Conservation (phyloP, 1,140 invertebrate genomes). For the Neotoxoptera formosana region DNA sequence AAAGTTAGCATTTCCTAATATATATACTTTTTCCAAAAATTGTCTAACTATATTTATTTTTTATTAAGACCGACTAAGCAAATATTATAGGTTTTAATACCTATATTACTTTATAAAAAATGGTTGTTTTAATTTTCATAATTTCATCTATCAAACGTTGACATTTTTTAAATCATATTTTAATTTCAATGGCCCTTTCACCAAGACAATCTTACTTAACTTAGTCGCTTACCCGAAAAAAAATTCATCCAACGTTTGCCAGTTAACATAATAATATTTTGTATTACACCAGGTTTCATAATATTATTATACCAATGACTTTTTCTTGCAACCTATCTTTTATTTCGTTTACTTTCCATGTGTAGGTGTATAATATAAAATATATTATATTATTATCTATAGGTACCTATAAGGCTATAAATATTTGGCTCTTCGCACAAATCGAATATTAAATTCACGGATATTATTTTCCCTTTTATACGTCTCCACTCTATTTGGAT, state of each 20-base stretch:
- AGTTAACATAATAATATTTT: not conserved
- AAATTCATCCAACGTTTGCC: not conserved
- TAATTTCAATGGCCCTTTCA: not conserved
- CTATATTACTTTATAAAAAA: no score
- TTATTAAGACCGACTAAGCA: no score
- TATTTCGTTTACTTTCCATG: not conserved
- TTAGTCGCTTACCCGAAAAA: not conserved
- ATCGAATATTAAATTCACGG: not conserved
- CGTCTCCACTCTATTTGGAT: not conserved
- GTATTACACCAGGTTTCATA: not conserved
- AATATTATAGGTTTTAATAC: no score
- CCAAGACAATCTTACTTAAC: not conserved
- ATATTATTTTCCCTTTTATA: not conserved
- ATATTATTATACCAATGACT: not conserved
- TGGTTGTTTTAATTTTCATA: no score
- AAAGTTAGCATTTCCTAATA: no score
- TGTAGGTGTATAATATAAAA: not conserved
- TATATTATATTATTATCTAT: not conserved
- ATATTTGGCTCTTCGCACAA: not conserved
- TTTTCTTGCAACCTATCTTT: not conserved
- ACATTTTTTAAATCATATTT: not conserved
- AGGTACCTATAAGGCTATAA: not conserved
- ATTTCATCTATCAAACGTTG: no score
- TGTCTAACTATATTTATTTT: no score
- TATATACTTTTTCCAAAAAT: no score